Conservation (phyloP, 2,797 vertebrate species). For the Sebastes hopkinsi region DNA sequence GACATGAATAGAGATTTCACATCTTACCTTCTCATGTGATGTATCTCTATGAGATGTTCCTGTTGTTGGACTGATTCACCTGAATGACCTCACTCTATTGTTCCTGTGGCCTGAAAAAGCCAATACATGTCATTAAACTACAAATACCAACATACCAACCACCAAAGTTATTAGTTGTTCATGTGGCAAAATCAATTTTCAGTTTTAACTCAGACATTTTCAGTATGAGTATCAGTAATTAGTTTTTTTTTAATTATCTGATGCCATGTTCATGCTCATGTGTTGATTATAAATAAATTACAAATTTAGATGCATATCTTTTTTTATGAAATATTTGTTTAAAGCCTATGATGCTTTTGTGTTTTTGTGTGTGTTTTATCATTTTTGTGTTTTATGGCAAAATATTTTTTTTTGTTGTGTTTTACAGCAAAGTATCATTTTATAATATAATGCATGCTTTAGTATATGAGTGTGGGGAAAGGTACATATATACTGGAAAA, state of each 20-base stretch:
- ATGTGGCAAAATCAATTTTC: conserved; percentile 28
- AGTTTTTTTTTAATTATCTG: conserved; percentile 23
- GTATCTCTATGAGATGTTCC: conserved; percentile 58
- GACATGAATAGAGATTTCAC: conserved; percentile 21
- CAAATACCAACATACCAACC: conserved; percentile 3
- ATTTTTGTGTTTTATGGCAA: background rate
- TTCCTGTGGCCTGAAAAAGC: conserved; percentile 27
- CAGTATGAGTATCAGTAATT: conserved; percentile 1
- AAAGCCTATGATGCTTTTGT: background rate
- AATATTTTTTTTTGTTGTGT: no score
- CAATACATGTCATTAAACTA: conserved; percentile 5
- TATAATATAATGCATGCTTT: no score
- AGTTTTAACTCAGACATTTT: conserved; percentile 9
- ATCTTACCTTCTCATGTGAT: conserved; percentile 26
- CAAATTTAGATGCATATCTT: background rate
- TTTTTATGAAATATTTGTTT: background rate
- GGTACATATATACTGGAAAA: background rate
- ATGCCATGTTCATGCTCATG: conserved; percentile 51
- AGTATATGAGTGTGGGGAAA: background rate
- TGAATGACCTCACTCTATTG: conserved; percentile 19
- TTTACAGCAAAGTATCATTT: background rate
- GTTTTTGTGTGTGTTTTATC: background rate
- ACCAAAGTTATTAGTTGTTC: conserved; percentile 14
- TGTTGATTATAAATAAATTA: conserved; percentile 50
- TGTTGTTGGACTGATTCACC: conserved; percentile 8